Conservation (phyloP, 2,888 invertebrate genomes). For the Sisyra nigra region DNA sequence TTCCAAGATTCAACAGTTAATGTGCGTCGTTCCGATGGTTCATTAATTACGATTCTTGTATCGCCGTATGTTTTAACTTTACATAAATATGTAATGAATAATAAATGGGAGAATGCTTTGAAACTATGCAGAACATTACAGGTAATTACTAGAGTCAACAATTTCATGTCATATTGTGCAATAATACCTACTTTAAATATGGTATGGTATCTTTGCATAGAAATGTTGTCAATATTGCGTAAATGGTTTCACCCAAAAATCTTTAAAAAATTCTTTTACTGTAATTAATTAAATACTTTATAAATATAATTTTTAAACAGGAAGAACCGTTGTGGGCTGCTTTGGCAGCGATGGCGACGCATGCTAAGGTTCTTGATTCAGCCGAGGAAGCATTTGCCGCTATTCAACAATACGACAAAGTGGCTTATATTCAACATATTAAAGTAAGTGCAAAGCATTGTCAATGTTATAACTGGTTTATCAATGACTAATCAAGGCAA, state of each 20-base stretch:
- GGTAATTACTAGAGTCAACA: constrained; percentile 2
- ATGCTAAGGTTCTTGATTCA: constrained; percentile 68
- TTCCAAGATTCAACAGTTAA: constrained; percentile 75
- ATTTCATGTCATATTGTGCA: background rate
- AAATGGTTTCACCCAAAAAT: no score
- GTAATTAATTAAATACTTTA: no score
- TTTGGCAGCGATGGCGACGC: constrained; percentile 79
- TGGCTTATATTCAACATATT: constrained; percentile 66
- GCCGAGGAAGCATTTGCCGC: constrained; percentile 93
- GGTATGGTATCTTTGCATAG: no score
- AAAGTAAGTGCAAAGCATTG: constrained; percentile 35
- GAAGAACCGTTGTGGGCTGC: constrained; percentile 80
- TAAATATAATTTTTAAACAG: constrained; percentile 20
- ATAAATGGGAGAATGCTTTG: constrained; percentile 73
- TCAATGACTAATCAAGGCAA: no score
- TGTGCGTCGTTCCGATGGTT: constrained; percentile 78
- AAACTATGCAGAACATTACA: constrained; percentile 48
- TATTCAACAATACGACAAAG: constrained; percentile 74
- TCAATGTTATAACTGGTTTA: no score
- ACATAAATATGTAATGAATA: constrained; percentile 48
- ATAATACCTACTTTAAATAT: no score
- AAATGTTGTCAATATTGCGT: no score
- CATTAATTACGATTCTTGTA: constrained; percentile 55
- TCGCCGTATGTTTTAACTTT: constrained; percentile 51
- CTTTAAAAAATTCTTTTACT: no score